Percentiles rank a stretch among this genome's conserved stretches.
Conservation (phyloP, 2,113 vertebrate genomes). For the Tonatia bakeri region DNA sequence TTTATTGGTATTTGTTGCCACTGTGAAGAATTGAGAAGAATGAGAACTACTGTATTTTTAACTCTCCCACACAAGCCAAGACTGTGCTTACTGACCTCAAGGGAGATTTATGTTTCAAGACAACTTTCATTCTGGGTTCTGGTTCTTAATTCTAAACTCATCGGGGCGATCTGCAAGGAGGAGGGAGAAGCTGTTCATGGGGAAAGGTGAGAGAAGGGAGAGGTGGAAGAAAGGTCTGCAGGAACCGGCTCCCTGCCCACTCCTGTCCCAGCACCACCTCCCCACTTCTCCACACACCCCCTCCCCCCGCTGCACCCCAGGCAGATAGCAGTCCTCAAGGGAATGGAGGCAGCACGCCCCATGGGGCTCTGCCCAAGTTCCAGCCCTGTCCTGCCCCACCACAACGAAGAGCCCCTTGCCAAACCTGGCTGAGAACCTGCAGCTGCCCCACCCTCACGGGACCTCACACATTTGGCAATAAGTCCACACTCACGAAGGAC, state of each 20-base stretch:
- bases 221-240: neutral
- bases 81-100: neutral
- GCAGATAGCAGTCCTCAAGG: neutral
- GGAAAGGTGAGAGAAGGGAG: neutral
- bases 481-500: neutral
- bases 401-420: neutral
- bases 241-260: neutral
- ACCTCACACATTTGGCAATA: neutral
- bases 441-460: neutral
- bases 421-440: neutral
- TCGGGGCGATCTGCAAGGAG: neutral
- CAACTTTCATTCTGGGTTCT: neutral
- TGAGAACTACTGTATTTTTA: neutral
- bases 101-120: neutral
- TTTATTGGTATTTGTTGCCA: neutral
- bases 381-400: neutral
- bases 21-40: neutral
- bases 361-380: neutral
- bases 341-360: accelerated
- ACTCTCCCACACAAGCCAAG: neutral
- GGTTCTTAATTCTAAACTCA: neutral
- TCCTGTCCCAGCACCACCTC: neutral
- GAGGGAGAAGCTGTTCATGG: neutral
- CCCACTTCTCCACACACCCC: neutral
- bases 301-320: accelerated